Base-by-base conservation (phyloP, 2,888 invertebrate genomes). In the Agrotis exclamationis region DNA sequence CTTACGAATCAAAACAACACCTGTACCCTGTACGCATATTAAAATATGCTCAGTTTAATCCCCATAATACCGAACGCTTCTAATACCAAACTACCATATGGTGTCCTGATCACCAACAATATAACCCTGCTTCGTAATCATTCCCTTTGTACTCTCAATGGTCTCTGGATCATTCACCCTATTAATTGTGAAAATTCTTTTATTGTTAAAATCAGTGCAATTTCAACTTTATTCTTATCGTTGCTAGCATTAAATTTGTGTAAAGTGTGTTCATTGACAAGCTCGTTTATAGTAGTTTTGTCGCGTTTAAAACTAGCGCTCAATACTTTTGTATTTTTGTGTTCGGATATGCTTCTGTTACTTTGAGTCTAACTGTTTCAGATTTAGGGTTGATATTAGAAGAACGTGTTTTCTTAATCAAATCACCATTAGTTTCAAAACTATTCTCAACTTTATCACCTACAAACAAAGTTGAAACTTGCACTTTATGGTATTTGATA, bases 101-200 rank as follows among this genome's bases (percentile, higher is more conserved):
- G 93, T 94, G 88, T 86, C 82, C 80, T 87, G 89, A 90, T 90
- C 88, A 87, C 87, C 87, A 91, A 95, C 94, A 95, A 89, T 90
- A 88, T 86, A 86, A 86, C 88, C 87, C 88, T 89, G 87, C 89
- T 90, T 86, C 90, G 91, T 93, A 94, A 94, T 94, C 94, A 94
- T 94, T 92, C 91, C 92, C 88, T 89, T 91, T 89, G 89, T 90
- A 84, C 86, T 89, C 92, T 93, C 92, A 93, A 93, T 93, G 90
- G 91, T 90, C 91, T 91, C 91, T 92, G 90, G 92, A 94, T 94
- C 94, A 92, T 91, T 93, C 94, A 93, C 93, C 95, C 95, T 93
- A 93, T 94, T 95, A 95, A 95, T 93, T 92, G 93, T 89, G 88
- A 86, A 88, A 91, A 90, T 89, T 89, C 85, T 91, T 92, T 91